Evolutionary conservation across 2,113 vertebrate genomes (phyloP), one percentile per base, ranked within the genome.

Genomic region (Cynocephalus volans): DNA sequence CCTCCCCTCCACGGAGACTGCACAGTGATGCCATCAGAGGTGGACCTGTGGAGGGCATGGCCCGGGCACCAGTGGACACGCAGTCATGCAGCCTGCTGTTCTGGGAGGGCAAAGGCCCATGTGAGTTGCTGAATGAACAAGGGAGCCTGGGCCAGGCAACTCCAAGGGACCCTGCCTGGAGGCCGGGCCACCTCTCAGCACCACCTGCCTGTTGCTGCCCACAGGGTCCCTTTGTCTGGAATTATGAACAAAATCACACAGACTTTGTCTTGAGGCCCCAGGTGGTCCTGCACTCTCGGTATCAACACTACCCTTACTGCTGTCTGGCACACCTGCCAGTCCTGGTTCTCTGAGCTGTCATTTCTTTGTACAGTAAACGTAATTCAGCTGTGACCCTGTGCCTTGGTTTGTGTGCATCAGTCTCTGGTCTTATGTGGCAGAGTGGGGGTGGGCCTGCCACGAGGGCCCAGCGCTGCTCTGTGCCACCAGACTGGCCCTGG

Each of bases 341-440:
- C 97, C 98, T 96, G 84, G 77, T 81, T 93, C 89, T 97, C 89
- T 76, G 93, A 97, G 93, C 94, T 3, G 97, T 88, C 96, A 95
- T 96, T 98, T 96, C 98, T 98, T 98, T 99, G 98, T 99, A 99
- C 98, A 99, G 98, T 98, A 98, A 96, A 28, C 50, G 95, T 98
- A 82, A 98, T 97, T 98, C 89, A 97, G 93, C 98, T 92, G 79
- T 89, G 98, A 97, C 62, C 58, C 90, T 50, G 56, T 97, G 93
- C 21, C 98, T 97, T 76, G 72, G 97, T 98, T 97, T 98, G 93
- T 98, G 97, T 98, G 97, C 98, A 98, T 98, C 96, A 97, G 93
- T 94, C 26, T 64, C 88, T 41, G 70, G 89, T 96, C 97, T 95
- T 76, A 84, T 96, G 33, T 70, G 88, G 41, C 28, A 13, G 6